Evolutionary conservation across 1,140 invertebrate genomes (phyloP), one percentile per base, ranked within the genome.

Genomic region (Drosophila nigrodunni): DNA sequence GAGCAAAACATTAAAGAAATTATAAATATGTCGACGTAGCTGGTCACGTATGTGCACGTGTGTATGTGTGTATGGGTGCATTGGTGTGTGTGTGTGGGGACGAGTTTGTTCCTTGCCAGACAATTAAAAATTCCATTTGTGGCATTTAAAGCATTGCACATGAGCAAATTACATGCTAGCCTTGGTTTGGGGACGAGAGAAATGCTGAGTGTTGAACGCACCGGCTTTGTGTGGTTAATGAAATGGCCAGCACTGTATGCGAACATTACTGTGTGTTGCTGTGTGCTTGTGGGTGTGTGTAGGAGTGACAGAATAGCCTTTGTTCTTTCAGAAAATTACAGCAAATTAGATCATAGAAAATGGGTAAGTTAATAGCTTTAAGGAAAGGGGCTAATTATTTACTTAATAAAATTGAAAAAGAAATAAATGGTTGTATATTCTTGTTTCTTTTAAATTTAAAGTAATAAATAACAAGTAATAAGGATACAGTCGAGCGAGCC

Each of bases 71-170:
- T 7, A 7, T 21, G 37, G 13, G 21, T 46, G 57, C 35, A 9
- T 59, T 6, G 15, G 9, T 25, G 4, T 39, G 18, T 43, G 9
- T 30, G 41, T 37, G 34, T 7, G 39, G 52, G 62, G 46, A 21
- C 30, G 65, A n/a, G 60, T 57, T 25, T 15, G 18, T 59, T 61
- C 54, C 57, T 78, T 52, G 58, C 52, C 59, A 79, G 68, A 68
- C 68, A 80, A 75, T 80, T 78, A 71, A 75, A 80, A 75, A 80
- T 80, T 80, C 75, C 75, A 78, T 80, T 80, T 80, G 70, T 80
- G 64, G 71, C 52, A 47, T 75, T 75, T 75, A 59, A 75, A 60
- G 54, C 60, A 52, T 64, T 54, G 47, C 68, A 71, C 50, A 55
- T 71, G 60, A 75, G 60, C 59, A 59, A 71, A 71, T 74, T 62